Evolutionary conservation across 2,888 invertebrate genomes (phyloP), one percentile per base, ranked within the genome.

Genomic region (Megalurothrips usitatus): DNA sequence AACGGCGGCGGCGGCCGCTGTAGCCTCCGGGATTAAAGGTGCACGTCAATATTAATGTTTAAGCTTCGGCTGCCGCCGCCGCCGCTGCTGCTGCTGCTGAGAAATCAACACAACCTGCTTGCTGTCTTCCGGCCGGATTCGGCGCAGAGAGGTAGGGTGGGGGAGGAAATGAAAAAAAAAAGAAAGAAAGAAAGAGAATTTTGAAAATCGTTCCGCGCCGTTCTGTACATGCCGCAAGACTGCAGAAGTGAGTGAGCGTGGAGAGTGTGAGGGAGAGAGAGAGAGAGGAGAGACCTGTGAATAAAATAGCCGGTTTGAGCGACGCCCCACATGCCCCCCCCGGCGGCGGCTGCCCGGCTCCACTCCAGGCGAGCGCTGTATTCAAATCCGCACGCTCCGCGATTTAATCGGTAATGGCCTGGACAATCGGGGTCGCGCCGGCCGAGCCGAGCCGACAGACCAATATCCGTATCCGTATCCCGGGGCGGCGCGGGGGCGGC

Each of bases 41-140:
- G 68, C 68, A 75, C 68, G 68, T 75, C 68, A 75, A 75, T 75
- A 75, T 75, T 75, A 75, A 75, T 75, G 26, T 26, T 75, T 75
- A 11, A 75, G 68, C 58, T 19, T 12, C 58, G 11, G 6, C 19
- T 2, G 58, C 58, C 14, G 58, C 58, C 17, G 58, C 34, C 34
- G 58, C 52, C 49, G 10, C 52, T 17, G 52, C n/a, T n/a, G 19
- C 58, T 58, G 58, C 17, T 58, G 17, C 58, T 19, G 58, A 58
- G 19, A 9, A 14, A 43, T 43, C 34, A 43, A 43, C 34, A 43
- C 34, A 43, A 43, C 34, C 34, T 4, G 34, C 34, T 43, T 19
- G 58, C 58, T 58, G 58, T 14, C 58, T 58, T 17, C 14, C 58
- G 10, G 19, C 14, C 58, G 10, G 19, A 52, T 6, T 3, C 23